Evolutionary conservation across 2,797 vertebrate species (phyloP), one percentile per base, ranked within the genome.

Genomic region (Geotrypetes seraphini): DNA sequence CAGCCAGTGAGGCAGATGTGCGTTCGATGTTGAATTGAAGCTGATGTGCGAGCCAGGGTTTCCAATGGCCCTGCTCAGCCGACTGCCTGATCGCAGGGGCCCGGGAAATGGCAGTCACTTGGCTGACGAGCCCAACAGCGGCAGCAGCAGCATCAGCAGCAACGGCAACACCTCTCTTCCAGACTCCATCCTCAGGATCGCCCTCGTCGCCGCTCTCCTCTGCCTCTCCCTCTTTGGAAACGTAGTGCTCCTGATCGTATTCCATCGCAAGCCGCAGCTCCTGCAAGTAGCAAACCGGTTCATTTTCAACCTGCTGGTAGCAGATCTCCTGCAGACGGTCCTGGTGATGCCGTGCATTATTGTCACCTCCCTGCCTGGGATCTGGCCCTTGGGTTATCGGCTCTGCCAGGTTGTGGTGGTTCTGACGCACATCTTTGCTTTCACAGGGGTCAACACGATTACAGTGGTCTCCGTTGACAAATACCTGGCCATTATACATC

Each of bases 371-470:
- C 42, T 86, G 27, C 87, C 89, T 1, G 59, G 75, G 5, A 79
- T 90, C 33, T 90, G 87, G 84, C 88, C 88, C 13, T 66, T 91
- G 60, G 84, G 88, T 25, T 60, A 60, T 4, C 73, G 84, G 4
- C 72, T 91, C 39, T 93, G 89, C 62, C 86, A 86, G 11, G 85
- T 81, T 7, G 65, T 90, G 34, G 84, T 93, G 48, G 86, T 86
- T 56, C 84, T 90, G 38, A 89, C 89, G 79, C 90, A 92, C 61
- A 76, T 91, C n/a, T 91, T 93, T 8, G 88, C 90, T 2, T 93
- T 91, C 4, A 73, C 89, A 0, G 85, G 87, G 2, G 89, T 89
- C 38, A 90, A 92, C 65, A 93, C 89, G 40, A 91, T 91, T 15
- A 80, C 89, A 1, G 84, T 91, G 5, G 89, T 91, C 23, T 92